Evolutionary conservation across 2,113 vertebrate genomes (phyloP).

Genomic region (Raja brachyura): DNA sequence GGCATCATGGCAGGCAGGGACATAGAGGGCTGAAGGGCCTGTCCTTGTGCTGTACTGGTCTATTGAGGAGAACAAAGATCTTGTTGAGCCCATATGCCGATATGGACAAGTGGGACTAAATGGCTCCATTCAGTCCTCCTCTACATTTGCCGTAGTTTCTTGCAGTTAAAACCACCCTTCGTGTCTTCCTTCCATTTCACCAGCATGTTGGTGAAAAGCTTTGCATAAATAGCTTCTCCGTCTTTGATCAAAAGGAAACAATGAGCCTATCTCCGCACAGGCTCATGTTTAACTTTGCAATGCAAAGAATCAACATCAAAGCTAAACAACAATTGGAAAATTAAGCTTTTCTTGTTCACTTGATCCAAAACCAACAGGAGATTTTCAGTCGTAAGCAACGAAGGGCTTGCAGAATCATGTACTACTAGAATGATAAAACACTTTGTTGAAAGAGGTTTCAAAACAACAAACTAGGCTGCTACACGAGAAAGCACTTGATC

Average conservation of each 20-base stretch:
- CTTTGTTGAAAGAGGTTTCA: not conserved
- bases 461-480: not conserved
- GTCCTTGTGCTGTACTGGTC: too few relatives aligned
- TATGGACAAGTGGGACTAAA: too few relatives aligned
- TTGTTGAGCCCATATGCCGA: too few relatives aligned
- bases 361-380: slow-evolving; percentile 10
- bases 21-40: too few relatives aligned
- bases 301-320: slow-evolving; percentile 5
- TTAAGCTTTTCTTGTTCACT: not conserved
- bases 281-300: not conserved
- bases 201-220: not conserved
- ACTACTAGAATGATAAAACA: not conserved
- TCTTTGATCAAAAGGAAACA: not conserved
- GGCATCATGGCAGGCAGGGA: too few relatives aligned
- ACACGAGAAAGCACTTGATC: not conserved
- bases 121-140: too few relatives aligned
- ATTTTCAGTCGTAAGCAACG: not conserved
- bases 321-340: not conserved
- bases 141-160: not conserved
- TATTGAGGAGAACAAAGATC: too few relatives aligned
- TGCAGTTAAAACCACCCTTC: not conserved
- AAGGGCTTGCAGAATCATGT: slow-evolving; percentile 21
- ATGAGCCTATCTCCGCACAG: not conserved
- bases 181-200: not conserved
- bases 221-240: not conserved